Evolutionary conservation across 2,888 invertebrate genomes (phyloP).

Genomic region (Amphipoea lucens): DNA sequence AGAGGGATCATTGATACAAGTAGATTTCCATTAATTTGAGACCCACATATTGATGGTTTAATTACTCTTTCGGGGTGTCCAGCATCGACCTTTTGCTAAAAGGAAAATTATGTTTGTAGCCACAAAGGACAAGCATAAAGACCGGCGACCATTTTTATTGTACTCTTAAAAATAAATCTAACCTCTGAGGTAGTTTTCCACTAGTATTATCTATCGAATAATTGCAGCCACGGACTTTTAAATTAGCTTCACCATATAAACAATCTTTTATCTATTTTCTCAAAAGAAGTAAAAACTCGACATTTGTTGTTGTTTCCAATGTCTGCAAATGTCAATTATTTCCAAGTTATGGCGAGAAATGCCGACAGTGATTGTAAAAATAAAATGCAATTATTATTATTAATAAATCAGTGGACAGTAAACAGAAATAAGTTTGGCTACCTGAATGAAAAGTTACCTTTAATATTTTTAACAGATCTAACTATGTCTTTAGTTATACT

Average conservation of each 20-base stretch:
- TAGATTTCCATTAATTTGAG: constrained; percentile 15
- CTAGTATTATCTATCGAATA: not conserved
- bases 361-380: not conserved
- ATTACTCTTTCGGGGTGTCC: constrained; percentile 18
- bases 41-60: constrained; percentile 19
- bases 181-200: not conserved
- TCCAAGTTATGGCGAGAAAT: constrained; percentile 21
- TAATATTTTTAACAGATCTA: too few relatives aligned
- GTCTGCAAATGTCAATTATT: constrained; percentile 38
- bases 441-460: too few relatives aligned
- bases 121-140: not conserved
- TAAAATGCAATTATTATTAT: too few relatives aligned
- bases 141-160: not conserved
- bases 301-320: constrained; percentile 10
- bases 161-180: not conserved
- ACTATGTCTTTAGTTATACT: too few relatives aligned
- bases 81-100: constrained; percentile 4
- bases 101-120: constrained; percentile 16
- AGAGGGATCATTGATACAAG: constrained; percentile 1
- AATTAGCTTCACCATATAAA: not conserved
- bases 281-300: constrained; percentile 1
- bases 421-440: too few relatives aligned
- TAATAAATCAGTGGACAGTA: too few relatives aligned
- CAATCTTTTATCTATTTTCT: not conserved
- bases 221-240: not conserved